Base-by-base conservation (phyloP, 2,888 invertebrate species). In the Rosalia funebris region DNA sequence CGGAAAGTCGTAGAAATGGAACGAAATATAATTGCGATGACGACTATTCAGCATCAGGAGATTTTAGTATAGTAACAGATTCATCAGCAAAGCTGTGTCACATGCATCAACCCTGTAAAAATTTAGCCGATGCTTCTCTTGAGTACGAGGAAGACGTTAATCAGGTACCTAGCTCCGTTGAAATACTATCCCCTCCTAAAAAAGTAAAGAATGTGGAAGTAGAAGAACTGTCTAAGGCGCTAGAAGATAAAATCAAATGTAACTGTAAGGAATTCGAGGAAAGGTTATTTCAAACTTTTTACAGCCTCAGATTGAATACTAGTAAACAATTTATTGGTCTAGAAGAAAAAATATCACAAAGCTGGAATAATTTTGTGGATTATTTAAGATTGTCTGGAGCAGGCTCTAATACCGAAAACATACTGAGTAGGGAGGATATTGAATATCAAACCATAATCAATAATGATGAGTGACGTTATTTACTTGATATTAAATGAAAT, bases 301-400 rank as follows among this genome's bases (percentile, higher is more conserved):
- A 71, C 46, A 62, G 37, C 1, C 37, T 74, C 41, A 58, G 73
- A 41, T 71, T 74, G 10, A 66, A 58, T 17, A 66, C 68, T 16
- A 73, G 72, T 45, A 74, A 73, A 54, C 65, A 71, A 42, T 74
- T 74, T 57, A 73, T 74, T 36, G 66, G 62, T 16, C 58, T 73
- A 53, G 71, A 72, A 15, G 70, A 73, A 16, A 69, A 68, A 44
- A 66, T 72, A 36, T 64, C 64, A 17, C 63, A 65, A 9, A 71
- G 68, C 15, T 73, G 73, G 73, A 66, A 68, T 20, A 66, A 56
- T 55, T 73, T 73, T 46, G 63, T 72, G 34, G 60, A 70, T 15
- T 71, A 69, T 63, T 54, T 72, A 48, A 68, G 63, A 45, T 60
- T 56, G n/a, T 68, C 70, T 3, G 72, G 70, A 5, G 59, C 56